Evolutionary conservation across 2,888 invertebrate species (phyloP).

Genomic region (Yponomeuta plumbellus): DNA sequence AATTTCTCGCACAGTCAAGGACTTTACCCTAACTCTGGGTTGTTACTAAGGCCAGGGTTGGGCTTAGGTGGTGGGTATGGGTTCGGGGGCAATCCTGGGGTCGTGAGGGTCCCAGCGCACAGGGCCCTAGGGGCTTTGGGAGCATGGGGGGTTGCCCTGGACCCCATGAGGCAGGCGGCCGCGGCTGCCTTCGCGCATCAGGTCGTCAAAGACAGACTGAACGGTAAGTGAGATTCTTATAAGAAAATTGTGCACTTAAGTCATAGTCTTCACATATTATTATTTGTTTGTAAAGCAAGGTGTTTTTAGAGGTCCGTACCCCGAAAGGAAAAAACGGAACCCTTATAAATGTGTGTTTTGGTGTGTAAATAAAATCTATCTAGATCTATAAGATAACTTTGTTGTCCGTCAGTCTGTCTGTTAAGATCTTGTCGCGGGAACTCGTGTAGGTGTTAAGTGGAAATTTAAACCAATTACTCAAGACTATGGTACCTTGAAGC

Average conservation of each 20-base stretch:
- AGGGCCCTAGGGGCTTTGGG: slow-evolving; percentile 74
- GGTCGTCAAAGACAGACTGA: slow-evolving; percentile 88
- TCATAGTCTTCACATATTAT: background rate
- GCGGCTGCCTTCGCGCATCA: slow-evolving; percentile 87
- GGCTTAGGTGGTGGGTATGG: slow-evolving; percentile 73
- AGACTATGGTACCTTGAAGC: too few species aligned
- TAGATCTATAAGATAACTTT: too few species aligned
- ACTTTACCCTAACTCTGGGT: slow-evolving; percentile 57
- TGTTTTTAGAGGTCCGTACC: too few species aligned
- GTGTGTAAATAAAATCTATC: too few species aligned
- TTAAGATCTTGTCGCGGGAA: too few species aligned
- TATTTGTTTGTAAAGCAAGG: background rate
- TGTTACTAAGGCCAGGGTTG: slow-evolving; percentile 60
- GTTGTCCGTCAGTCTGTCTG: too few species aligned
- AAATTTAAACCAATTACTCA: too few species aligned
- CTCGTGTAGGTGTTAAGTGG: too few species aligned
- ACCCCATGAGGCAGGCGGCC: slow-evolving; percentile 79
- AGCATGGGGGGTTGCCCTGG: slow-evolving; percentile 78
- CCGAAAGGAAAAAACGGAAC: too few species aligned
- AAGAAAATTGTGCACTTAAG: background rate
- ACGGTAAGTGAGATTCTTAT: slow-evolving; percentile 77
- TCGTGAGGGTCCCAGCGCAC: slow-evolving; percentile 89
- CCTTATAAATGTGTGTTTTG: too few species aligned
- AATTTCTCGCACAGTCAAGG: slow-evolving; percentile 64
- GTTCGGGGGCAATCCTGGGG: slow-evolving; percentile 82